A percentile compares a stretch with the other conserved stretches of the same genome.
These are phyloP conservation scores for Sanderia malayensis DNA, from an alignment of 30 jellyfish, hydroid and myxozoan genomes.

Conservation along the genomic window DNA sequence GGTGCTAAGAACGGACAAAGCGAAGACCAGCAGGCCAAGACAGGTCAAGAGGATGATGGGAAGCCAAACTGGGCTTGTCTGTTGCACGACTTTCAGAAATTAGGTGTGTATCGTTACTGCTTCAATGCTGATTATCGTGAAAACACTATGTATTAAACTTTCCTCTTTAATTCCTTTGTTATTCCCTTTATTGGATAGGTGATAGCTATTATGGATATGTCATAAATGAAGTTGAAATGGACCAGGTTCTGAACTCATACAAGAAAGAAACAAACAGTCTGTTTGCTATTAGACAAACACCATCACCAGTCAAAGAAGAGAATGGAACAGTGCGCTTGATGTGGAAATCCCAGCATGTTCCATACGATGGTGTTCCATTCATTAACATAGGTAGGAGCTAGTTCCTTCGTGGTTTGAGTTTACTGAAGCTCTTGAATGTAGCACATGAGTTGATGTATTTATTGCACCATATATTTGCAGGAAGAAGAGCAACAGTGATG, in stretches of 20 bases:
- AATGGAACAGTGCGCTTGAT: slow-evolving; percentile 85
- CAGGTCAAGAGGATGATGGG: slow-evolving; percentile 26
- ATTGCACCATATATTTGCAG: slow-evolving; percentile 38
- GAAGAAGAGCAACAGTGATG: slow-evolving; percentile 96
- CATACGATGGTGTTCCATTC: slow-evolving; percentile 93
- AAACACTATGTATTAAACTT: too few species aligned
- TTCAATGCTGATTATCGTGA: too few species aligned
- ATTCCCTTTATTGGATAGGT: too few species aligned
- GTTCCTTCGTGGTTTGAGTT: too few species aligned
- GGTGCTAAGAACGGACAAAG: slow-evolving; percentile 16
- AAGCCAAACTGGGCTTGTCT: slow-evolving; percentile 78
- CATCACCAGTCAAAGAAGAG: slow-evolving; percentile 87
- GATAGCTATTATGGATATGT: slow-evolving; percentile 87
- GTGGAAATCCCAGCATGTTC: slow-evolving; percentile 98
- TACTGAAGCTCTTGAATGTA: too few species aligned
- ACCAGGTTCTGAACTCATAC: slow-evolving; percentile 70
- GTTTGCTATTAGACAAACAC: slow-evolving; percentile 93
- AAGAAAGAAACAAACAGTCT: slow-evolving; percentile 93
- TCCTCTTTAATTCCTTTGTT: too few species aligned
- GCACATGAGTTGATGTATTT: too few species aligned
- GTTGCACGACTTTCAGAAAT: slow-evolving; percentile 59
- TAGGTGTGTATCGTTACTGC: slow-evolving; percentile 34
- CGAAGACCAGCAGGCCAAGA: slow-evolving; percentile 17
- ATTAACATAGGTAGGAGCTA: slow-evolving; percentile 92
- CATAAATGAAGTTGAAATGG: slow-evolving; percentile 87